A percentile compares a stretch with the other conserved stretches of the same genome.
Conservation (phyloP, 1,140 invertebrate genomes). For the Neodiprion virginianus region DNA sequence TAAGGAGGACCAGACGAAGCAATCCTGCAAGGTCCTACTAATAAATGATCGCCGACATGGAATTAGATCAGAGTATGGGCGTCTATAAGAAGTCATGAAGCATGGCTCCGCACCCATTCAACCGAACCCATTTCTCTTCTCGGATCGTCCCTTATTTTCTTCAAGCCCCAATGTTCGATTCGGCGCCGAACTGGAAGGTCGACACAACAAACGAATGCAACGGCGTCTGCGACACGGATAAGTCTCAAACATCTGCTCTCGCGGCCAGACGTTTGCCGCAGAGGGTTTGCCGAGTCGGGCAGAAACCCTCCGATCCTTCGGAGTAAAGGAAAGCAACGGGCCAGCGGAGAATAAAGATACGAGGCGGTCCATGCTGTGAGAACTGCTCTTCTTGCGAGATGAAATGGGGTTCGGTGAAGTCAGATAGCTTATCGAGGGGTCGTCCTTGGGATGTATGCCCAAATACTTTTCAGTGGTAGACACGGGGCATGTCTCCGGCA, state of each 20-base stretch:
- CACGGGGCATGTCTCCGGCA: not conserved
- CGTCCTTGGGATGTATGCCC: not conserved
- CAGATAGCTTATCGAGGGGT: not conserved
- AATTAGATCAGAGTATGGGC: not conserved
- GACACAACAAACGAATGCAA: not conserved
- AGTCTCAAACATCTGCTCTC: conserved; percentile 4
- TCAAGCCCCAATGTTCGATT: not conserved
- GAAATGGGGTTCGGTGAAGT: not conserved
- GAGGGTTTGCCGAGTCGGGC: not conserved
- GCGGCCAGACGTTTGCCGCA: not conserved
- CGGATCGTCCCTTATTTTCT: not conserved
- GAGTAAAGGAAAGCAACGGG: not conserved
- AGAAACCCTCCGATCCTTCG: too few species aligned
- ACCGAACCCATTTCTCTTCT: not conserved
- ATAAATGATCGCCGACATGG: too few species aligned
- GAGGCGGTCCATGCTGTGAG: not conserved
- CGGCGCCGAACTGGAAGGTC: not conserved
- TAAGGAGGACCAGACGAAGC: too few species aligned
- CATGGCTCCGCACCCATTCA: not conserved
- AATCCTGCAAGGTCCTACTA: too few species aligned
- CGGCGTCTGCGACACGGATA: not conserved
- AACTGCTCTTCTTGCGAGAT: not conserved
- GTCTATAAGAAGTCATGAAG: not conserved
- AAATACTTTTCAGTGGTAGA: not conserved
- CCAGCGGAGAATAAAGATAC: not conserved